phyloP scores from a whole-genome alignment of 2,797 vertebrate species.

The Rhincodon typus region DNA sequence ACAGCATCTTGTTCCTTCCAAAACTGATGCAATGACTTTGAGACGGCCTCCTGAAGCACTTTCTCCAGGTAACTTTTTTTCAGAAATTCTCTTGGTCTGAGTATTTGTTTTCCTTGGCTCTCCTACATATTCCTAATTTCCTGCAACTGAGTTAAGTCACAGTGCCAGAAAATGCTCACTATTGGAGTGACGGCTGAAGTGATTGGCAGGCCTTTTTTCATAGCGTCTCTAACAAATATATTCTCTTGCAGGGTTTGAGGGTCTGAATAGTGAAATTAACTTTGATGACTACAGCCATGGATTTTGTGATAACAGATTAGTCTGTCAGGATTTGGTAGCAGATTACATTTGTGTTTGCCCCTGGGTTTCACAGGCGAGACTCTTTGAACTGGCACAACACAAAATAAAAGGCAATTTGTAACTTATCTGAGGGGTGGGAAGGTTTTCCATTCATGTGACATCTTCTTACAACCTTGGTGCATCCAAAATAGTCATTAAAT shows the following conservation, averaged over 20 bases:
- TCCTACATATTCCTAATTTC: not conserved
- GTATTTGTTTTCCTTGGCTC: too few species aligned
- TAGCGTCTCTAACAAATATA: not conserved
- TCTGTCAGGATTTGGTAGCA: conserved; percentile 61
- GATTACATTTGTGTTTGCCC: conserved; percentile 64
- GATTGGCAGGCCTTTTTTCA: not conserved
- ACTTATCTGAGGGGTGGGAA: not conserved
- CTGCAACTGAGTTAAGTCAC: not conserved
- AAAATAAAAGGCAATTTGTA: not conserved
- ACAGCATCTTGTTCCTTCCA: not conserved
- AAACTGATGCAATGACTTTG: not conserved
- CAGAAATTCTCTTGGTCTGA: not conserved
- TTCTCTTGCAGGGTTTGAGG: conserved; percentile 55
- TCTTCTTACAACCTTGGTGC: not conserved
- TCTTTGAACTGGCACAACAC: not conserved
- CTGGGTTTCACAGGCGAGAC: conserved; percentile 60
- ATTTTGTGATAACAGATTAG: conserved; percentile 66
- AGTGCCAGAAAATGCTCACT: not conserved
- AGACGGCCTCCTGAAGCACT: not conserved
- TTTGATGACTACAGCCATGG: conserved; percentile 62
- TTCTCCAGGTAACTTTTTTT: not conserved
- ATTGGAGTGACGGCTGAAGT: not conserved
- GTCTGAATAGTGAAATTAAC: conserved; percentile 64
- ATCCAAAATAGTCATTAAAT: not conserved
- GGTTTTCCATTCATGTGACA: not conserved